Percentiles rank a stretch among this genome's conserved stretches.
Evolutionary conservation across 2,113 vertebrate genomes (phyloP).

Genomic region (Lipophrys pholis): DNA sequence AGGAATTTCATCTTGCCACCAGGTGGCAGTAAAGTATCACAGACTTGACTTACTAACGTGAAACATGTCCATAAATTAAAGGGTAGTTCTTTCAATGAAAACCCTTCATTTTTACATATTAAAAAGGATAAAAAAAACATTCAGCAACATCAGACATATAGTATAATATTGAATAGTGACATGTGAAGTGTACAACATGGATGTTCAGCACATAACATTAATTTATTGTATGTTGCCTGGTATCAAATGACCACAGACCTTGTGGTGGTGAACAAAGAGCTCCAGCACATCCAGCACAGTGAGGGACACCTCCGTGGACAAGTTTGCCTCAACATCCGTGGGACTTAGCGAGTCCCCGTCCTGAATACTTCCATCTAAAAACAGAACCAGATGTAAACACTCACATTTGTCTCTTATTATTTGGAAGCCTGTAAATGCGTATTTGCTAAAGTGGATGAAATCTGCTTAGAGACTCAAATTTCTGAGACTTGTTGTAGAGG

Average conservation of each 20-base stretch:
- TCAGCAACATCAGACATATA: too few species aligned
- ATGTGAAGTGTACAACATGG: too few species aligned
- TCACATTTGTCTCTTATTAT: too few species aligned
- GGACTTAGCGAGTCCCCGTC: constrained; percentile 92
- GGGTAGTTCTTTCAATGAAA: background rate
- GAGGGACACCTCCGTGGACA: constrained; percentile 93
- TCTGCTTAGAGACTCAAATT: too few species aligned
- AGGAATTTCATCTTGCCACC: constrained; percentile 8
- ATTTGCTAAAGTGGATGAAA: too few species aligned
- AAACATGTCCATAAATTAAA: background rate
- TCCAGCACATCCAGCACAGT: constrained; percentile 93
- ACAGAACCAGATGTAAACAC: constrained; percentile 12
- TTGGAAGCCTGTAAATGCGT: too few species aligned
- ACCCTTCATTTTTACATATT: too few species aligned
- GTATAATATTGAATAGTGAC: too few species aligned
- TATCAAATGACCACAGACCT: constrained; percentile 80
- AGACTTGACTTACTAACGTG: background rate
- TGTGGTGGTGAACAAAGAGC: constrained; percentile 93
- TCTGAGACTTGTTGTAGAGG: too few species aligned
- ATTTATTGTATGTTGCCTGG: background rate
- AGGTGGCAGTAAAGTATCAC: constrained; percentile 52
- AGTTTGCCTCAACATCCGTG: constrained; percentile 93
- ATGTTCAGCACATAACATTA: too few species aligned
- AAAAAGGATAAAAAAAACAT: too few species aligned
- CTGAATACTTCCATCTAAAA: constrained; percentile 83